Percentiles rank a stretch among this genome's conserved stretches.
phyloP scores from a whole-genome alignment of 2,797 vertebrate species.

The Eulemur albifrons region DNA sequence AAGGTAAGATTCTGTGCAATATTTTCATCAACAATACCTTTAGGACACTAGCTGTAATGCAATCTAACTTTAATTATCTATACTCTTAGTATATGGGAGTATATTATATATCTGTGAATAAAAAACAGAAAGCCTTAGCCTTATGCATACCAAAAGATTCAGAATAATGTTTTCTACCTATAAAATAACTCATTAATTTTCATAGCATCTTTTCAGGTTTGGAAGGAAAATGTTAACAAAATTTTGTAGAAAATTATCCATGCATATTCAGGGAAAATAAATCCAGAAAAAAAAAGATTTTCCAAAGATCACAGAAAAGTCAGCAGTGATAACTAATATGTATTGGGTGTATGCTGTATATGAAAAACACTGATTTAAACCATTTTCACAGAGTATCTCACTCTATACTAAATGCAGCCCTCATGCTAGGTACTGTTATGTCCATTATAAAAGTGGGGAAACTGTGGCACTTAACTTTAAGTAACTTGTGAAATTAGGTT shows the following conservation, averaged over 20 bases:
- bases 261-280: background rate
- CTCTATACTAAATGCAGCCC: background rate
- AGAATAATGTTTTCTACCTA: background rate
- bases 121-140: background rate
- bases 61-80: background rate
- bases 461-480: background rate
- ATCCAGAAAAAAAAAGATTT: background rate
- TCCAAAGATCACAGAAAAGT: background rate
- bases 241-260: background rate
- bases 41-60: background rate
- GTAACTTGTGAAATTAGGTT: background rate
- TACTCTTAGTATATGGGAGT: background rate
- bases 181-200: background rate
- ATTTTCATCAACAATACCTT: background rate
- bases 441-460: background rate
- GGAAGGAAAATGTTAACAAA: background rate
- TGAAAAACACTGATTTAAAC: background rate
- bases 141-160: background rate
- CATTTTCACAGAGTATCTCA: background rate
- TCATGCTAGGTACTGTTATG: background rate
- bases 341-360: background rate
- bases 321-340: background rate
- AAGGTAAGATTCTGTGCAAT: background rate
- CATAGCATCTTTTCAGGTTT: background rate
- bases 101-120: background rate